Evolutionary conservation across 1,140 invertebrate genomes (phyloP).

Genomic region (Drosophila tropicalis): DNA sequence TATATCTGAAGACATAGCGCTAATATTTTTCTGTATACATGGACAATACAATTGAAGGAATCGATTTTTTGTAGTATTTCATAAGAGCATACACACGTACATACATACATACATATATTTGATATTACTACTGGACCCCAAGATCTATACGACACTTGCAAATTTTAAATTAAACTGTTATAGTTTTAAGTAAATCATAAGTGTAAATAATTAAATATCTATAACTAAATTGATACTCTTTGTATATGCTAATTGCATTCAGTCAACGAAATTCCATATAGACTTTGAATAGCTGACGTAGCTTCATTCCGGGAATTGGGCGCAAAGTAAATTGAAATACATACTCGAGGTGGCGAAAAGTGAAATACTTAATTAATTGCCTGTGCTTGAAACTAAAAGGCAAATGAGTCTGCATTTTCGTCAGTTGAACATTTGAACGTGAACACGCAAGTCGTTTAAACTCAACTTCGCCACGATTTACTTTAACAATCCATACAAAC

Average conservation of each 20-base stretch:
- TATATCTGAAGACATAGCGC: too few species aligned
- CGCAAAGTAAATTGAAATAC: conserved; percentile 63
- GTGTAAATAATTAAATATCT: conserved; percentile 4
- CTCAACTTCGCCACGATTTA: conserved; percentile 14
- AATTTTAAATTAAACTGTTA: conserved; percentile 1
- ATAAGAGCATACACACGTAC: conserved; percentile 3
- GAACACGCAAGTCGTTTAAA: conserved; percentile 65
- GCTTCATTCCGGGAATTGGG: conserved; percentile 37
- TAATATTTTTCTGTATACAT: conserved; percentile 30
- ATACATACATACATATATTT: not conserved
- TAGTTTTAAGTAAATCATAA: not conserved
- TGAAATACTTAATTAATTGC: conserved; percentile 75
- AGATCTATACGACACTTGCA: not conserved
- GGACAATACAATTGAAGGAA: conserved; percentile 27
- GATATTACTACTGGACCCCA: conserved; percentile 14
- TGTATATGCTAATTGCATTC: conserved; percentile 27
- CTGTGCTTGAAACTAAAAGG: conserved; percentile 45
- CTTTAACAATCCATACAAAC: not conserved
- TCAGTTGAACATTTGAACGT: conserved; percentile 71
- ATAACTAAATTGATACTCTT: conserved; percentile 3
- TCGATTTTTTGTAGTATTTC: conserved; percentile 14
- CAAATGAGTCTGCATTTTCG: conserved; percentile 73
- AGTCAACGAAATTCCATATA: conserved; percentile 49
- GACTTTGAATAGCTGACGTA: conserved; percentile 72
- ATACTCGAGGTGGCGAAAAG: conserved; percentile 44